Evolutionary conservation across 2,113 vertebrate genomes (phyloP).

Genomic region (Peromyscus maniculatus): DNA sequence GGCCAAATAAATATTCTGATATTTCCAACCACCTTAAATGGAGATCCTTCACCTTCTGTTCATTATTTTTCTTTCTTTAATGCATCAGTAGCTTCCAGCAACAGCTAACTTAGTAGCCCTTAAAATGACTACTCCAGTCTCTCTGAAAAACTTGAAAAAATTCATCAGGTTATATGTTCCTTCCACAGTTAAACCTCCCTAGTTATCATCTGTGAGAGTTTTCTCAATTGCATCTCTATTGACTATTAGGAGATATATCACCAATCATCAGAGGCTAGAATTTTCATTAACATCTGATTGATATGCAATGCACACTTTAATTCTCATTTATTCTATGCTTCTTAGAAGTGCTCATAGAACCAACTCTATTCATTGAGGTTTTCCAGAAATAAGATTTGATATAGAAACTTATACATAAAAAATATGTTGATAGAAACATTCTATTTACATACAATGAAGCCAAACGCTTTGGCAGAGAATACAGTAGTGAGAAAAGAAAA

Average conservation of each 20-base stretch:
- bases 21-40: background rate
- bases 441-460: background rate
- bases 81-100: background rate
- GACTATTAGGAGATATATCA: background rate
- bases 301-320: background rate
- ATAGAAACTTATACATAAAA: background rate
- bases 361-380: background rate
- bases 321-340: background rate
- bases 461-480: background rate
- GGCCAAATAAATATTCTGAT: background rate
- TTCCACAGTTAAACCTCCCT: background rate
- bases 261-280: background rate
- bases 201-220: background rate
- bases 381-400: constrained; percentile 3
- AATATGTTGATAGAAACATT: background rate
- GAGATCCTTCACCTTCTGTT: background rate
- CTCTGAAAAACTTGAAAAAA: background rate
- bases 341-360: background rate
- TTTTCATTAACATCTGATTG: background rate
- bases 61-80: background rate
- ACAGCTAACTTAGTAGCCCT: background rate
- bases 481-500: background rate
- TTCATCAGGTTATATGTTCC: background rate
- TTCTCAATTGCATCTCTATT: background rate
- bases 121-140: background rate